Conservation (phyloP, 1,140 invertebrate genomes). For the Formica selysi region DNA sequence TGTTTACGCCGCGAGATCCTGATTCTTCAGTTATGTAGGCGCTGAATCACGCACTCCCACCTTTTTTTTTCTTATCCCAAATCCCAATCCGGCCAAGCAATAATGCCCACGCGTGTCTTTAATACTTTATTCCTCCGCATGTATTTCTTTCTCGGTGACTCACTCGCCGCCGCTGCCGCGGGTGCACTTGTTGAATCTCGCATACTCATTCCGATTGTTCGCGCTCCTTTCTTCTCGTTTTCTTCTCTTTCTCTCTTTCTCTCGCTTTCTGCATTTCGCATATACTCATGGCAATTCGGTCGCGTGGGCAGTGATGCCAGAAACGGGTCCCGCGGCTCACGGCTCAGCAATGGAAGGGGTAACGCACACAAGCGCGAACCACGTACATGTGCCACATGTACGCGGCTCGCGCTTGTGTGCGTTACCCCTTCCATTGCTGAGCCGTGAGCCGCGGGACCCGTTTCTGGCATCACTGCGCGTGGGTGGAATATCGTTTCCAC, state of each 20-base stretch:
- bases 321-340: no score
- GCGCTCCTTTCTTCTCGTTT: constrained; percentile 8
- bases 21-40: constrained; percentile 53
- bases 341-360: no score
- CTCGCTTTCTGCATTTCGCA: neutral
- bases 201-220: constrained; percentile 3
- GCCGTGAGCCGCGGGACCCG: no score
- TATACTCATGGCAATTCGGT: constrained; percentile 7
- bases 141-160: constrained; percentile 28
- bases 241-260: neutral
- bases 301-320: no score
- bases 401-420: no score
- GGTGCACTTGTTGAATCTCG: constrained; percentile 54
- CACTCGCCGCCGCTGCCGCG: neutral
- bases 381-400: no score
- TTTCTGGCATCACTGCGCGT: no score
- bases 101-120: constrained; percentile 23
- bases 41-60: constrained; percentile 47
- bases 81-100: constrained; percentile 1
- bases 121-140: constrained; percentile 54
- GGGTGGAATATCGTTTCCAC: constrained; percentile 26
- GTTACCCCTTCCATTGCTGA: no score
- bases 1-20: constrained; percentile 37
- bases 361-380: no score
- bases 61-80: constrained; percentile 42